phyloP scores from a whole-genome alignment of 1,140 invertebrate genomes.

The Penaeus indicus region DNA sequence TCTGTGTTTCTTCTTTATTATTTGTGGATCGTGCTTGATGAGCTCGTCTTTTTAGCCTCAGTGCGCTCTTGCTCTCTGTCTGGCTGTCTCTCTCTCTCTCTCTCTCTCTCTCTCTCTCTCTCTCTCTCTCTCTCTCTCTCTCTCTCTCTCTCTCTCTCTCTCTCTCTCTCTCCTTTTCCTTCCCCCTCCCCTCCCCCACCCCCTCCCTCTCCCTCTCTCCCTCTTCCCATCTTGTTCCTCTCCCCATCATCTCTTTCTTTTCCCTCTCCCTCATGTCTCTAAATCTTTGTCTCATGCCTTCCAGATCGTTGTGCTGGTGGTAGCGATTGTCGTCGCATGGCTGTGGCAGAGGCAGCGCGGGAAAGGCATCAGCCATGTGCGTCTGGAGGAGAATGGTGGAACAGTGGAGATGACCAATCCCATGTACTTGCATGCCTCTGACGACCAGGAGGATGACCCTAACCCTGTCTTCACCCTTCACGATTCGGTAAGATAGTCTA shows the following conservation, averaged over 20 bases:
- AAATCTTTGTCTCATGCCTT: neutral
- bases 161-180: too few relatives aligned
- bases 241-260: too few relatives aligned
- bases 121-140: too few relatives aligned
- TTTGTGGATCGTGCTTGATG: neutral
- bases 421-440: slow-evolving; percentile 65
- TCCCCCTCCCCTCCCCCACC: too few relatives aligned
- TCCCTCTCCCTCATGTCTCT: neutral
- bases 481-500: slow-evolving; percentile 63
- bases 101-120: too few relatives aligned
- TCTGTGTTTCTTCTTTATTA: neutral
- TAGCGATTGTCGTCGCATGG: slow-evolving; percentile 58
- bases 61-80: too few relatives aligned
- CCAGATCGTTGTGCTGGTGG: slow-evolving; percentile 43
- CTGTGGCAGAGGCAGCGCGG: slow-evolving; percentile 52
- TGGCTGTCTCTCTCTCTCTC: too few relatives aligned
- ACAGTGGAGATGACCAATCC: slow-evolving; percentile 66
- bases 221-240: too few relatives aligned
- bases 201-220: too few relatives aligned
- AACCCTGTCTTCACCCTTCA: slow-evolving; percentile 66
- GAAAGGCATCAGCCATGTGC: slow-evolving; percentile 62
- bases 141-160: too few relatives aligned
- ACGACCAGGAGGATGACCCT: slow-evolving; percentile 61
- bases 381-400: slow-evolving; percentile 64
- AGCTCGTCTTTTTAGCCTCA: neutral